phyloP scores from a whole-genome alignment of 1,140 invertebrate genomes.

The Heliconius himera region DNA sequence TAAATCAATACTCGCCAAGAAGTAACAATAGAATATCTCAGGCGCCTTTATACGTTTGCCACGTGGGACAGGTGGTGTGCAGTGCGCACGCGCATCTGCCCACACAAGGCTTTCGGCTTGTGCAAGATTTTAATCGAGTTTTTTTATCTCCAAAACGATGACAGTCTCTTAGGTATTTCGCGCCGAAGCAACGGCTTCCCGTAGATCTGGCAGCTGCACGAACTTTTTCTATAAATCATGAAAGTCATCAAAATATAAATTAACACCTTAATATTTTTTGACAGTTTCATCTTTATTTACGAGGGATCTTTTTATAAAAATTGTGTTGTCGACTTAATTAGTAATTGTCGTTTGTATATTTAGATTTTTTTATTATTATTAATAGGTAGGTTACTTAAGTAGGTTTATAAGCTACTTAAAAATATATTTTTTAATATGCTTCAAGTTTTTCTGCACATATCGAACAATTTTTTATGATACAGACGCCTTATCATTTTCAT shows the following conservation, averaged over 20 bases:
- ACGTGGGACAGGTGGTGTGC: constrained; percentile 76
- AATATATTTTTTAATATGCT: not conserved
- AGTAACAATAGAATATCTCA: constrained; percentile 62
- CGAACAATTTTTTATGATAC: not conserved
- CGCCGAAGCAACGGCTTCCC: constrained; percentile 57
- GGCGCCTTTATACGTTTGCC: constrained; percentile 63
- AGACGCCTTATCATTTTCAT: not conserved
- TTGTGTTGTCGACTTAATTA: no score
- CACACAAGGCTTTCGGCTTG: constrained; percentile 63
- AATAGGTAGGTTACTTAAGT: no score
- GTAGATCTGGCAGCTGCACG: constrained; percentile 50
- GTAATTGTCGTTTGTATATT: no score
- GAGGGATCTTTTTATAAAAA: not conserved
- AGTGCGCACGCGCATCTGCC: constrained; percentile 75
- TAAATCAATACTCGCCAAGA: constrained; percentile 65
- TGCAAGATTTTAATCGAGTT: constrained; percentile 73
- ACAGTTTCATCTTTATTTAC: not conserved
- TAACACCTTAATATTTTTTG: not conserved
- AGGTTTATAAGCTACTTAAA: no score
- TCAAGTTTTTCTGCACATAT: not conserved
- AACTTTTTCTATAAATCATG: constrained; percentile 44
- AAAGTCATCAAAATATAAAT: constrained; percentile 17
- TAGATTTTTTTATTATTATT: no score
- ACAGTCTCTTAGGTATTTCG: constrained; percentile 69
- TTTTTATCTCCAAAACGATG: constrained; percentile 60